These are phyloP conservation scores for Acronicta alni DNA, from an alignment of 2,888 invertebrate genomes.

Conservation along the genomic window DNA sequence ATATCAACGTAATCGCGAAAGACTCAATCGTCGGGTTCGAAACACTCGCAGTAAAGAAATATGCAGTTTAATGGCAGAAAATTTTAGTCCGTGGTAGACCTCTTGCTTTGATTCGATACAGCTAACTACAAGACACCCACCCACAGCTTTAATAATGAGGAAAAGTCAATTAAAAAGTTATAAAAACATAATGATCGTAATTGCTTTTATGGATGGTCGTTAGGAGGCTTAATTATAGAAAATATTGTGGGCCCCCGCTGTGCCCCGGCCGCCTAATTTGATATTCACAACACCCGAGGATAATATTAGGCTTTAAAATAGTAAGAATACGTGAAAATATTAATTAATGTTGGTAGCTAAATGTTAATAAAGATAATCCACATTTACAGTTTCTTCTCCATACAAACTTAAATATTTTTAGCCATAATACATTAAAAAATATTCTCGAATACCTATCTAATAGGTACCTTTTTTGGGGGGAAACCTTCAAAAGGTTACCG, in stretches of 20 bases:
- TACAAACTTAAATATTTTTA: too few species aligned
- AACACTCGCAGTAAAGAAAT: background rate
- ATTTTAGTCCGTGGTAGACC: background rate
- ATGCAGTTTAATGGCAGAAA: background rate
- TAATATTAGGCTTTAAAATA: slow-evolving; percentile 12
- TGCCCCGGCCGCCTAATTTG: slow-evolving; percentile 34
- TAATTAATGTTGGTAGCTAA: slow-evolving; percentile 4
- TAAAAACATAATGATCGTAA: slow-evolving; percentile 53
- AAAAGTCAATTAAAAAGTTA: slow-evolving; percentile 52
- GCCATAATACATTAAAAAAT: too few species aligned
- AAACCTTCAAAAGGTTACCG: too few species aligned
- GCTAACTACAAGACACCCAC: slow-evolving; percentile 9
- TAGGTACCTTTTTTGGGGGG: too few species aligned
- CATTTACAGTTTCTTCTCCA: background rate
- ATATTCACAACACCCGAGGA: slow-evolving; percentile 37
- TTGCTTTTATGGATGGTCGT: slow-evolving; percentile 52
- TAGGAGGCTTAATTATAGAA: slow-evolving; percentile 47
- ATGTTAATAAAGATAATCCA: slow-evolving; percentile 1
- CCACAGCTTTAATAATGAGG: slow-evolving; percentile 42
- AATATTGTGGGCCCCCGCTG: slow-evolving; percentile 45
- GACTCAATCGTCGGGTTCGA: background rate
- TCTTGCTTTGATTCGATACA: slow-evolving; percentile 2
- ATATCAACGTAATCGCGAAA: slow-evolving; percentile 20
- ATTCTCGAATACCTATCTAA: too few species aligned
- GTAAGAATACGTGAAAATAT: background rate